Evolutionary conservation across 2,888 invertebrate species (phyloP).

Genomic region (Epirrita christyi): DNA sequence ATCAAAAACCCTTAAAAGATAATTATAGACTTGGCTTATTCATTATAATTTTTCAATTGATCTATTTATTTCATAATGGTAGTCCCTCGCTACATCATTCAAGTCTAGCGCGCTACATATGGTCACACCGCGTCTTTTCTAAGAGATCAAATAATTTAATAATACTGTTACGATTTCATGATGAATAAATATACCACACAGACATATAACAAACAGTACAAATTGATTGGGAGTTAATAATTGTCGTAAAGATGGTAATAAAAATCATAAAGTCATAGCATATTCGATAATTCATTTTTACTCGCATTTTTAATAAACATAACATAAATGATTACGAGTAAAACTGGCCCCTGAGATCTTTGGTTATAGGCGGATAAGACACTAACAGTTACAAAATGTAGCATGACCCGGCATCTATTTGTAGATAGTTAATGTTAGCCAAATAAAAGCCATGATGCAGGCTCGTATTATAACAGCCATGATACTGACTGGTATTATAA

Average conservation of each 20-base stretch:
- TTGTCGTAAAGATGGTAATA: neutral
- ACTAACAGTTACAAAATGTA: neutral
- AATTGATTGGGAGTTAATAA: neutral
- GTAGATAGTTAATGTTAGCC: neutral
- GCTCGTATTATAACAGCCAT: too few species aligned
- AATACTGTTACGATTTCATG: conserved; percentile 5
- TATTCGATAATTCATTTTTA: neutral
- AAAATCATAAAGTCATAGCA: neutral
- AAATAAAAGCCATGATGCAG: neutral
- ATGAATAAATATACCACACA: neutral
- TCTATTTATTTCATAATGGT: neutral
- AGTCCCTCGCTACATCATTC: conserved; percentile 1
- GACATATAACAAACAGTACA: neutral
- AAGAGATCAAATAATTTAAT: conserved; percentile 10
- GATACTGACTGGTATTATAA: too few species aligned
- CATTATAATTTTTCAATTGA: conserved; percentile 2
- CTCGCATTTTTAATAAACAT: neutral
- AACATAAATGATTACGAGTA: neutral
- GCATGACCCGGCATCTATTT: neutral
- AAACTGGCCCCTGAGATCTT: conserved; percentile 19
- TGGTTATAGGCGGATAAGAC: conserved; percentile 17
- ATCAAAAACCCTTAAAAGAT: conserved; percentile 10
- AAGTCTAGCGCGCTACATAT: conserved; percentile 1
- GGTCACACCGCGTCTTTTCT: neutral
- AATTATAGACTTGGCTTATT: conserved; percentile 4